Evolutionary conservation across 2,113 vertebrate species (phyloP), one percentile per base, ranked within the genome.

Genomic region (Xiphophorus hellerii): DNA sequence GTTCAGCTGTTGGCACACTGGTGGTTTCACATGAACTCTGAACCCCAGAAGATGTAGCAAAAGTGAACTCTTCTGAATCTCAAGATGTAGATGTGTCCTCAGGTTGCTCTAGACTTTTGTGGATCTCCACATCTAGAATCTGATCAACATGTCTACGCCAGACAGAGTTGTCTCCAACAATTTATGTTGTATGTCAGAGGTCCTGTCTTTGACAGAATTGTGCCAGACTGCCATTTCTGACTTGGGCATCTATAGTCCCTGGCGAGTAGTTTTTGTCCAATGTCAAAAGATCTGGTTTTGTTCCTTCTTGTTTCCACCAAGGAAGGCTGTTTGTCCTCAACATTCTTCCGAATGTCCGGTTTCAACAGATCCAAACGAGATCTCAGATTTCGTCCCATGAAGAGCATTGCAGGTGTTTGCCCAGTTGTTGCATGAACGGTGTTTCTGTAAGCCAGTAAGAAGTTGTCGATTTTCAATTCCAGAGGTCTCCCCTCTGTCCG

Each of bases 211-310:
- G 28, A 28, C 28, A 28, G 28, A 28, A 28, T 28, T 28, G 28
- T 28, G 28, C 28, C 28, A 28, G 28, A 28, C 28, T 28, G 28
- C 28, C 28, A 28, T 28, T 28, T 28, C 28, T 28, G 28, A 28
- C 28, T 28, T 28, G 28, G 28, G 28, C 28, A 28, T 28, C 28
- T 28, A 28, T 44, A 70, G 96, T 75, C 42, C 17, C 42, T 44
- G 13, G 42, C 5, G 14, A 44, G 13, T 17, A 44, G 95, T 96
- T 62, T 62, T 28, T 62, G 60, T 62, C 60, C 27, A 28, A 28
- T 62, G 11, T 62, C 27, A 28, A 62, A 62, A 1, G 60, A 62
- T 28, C n/a, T 44, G 42, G 42, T 44, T 44, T 44, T 44, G 14
- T 44, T 44, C 42, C 13, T 15, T 44, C 3, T 44, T 44, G 42